Evolutionary conservation across 2,113 vertebrate genomes (phyloP), one percentile per base, ranked within the genome.

Genomic region (Budorcas taxicolor): DNA sequence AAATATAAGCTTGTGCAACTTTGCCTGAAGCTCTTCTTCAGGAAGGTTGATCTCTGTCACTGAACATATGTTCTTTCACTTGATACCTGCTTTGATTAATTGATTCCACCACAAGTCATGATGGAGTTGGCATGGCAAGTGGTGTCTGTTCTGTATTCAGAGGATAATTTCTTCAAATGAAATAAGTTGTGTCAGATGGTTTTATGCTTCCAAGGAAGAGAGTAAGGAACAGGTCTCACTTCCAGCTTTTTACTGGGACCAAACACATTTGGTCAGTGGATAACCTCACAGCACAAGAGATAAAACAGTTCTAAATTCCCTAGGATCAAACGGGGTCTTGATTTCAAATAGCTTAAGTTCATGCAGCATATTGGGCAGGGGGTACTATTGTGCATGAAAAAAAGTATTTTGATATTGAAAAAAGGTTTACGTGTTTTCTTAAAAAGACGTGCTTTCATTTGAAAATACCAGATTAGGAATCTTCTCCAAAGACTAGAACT

Each of bases 371-470:
- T 95, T 95, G 78, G 93, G 45, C 16, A 9, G 36, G 16, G 8
- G 14, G 17, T 15, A 97, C 87, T 96, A n/a, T 29, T 96, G 40
- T 52, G 52, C 87, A 78, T 96, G 80, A 96, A 96, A 50, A 80
- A 78, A 98, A 96, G 47, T 50, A 83, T 94, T 97, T 97, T 98
- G 85, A 97, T 95, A 89, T 57, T 64, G n/a, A 21, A 62, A 89
- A 88, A 91, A 52, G 27, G 36, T 94, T 97, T 58, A 82, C 97
- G 93, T 84, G 67, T 98, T 97, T 97, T 90, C 93, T 81, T 87
- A 90, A 95, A 97, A 97, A 98, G 47, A 89, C 92, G 97, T 78
- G 45, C 27, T 98, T 97, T 97, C 71, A 94, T 99, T 97, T 97
- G 80, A 95, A 97, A 98, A 97, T 58, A 94, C 52, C 94, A 95